Evolutionary conservation across 2,797 vertebrate species (phyloP).

Genomic region (Hydrolagus colliei): DNA sequence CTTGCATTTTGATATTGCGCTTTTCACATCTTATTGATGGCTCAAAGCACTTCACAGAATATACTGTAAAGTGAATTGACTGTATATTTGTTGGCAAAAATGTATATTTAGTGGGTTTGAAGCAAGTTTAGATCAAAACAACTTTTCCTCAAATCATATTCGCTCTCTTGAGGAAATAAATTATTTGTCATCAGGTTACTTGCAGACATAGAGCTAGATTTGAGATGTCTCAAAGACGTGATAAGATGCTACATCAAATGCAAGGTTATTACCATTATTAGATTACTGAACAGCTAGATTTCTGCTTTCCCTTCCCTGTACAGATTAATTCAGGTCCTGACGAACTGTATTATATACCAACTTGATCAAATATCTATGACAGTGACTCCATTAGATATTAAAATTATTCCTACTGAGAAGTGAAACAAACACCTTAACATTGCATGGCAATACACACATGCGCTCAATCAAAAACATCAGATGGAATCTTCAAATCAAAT

Average conservation of each 20-base stretch:
- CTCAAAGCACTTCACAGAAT: no score
- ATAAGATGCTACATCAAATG: no score
- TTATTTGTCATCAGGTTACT: neutral
- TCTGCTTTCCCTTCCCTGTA: neutral
- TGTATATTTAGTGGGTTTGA: no score
- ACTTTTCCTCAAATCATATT: neutral
- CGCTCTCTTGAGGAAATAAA: neutral
- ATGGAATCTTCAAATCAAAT: neutral
- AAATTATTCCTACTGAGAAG: neutral
- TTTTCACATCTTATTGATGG: no score
- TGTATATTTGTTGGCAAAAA: no score
- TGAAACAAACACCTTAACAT: neutral
- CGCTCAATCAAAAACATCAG: neutral
- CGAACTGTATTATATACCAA: neutral
- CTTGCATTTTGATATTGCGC: no score
- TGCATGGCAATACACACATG: neutral
- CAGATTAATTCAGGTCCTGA: no score
- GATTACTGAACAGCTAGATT: neutral
- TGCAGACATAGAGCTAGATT: neutral
- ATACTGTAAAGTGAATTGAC: no score
- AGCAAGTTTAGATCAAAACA: no score
- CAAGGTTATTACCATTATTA: no score
- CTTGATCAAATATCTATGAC: neutral
- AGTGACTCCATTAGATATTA: neutral
- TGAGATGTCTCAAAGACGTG: no score